Conservation (phyloP, 2,797 vertebrate species). For the Sebastes aleutianus region DNA sequence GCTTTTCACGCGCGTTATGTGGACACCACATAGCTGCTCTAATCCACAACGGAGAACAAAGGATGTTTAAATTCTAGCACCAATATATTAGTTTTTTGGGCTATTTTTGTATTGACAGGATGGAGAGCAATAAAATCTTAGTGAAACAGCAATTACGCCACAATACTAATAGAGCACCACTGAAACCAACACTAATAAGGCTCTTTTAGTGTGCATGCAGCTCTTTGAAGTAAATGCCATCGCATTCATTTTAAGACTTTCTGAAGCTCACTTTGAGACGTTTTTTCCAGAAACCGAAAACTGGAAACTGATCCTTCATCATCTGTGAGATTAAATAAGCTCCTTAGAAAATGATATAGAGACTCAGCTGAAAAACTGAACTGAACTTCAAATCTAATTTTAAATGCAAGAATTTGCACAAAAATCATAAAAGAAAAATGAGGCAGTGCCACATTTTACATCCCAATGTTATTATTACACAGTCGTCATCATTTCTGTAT, state of each 20-base stretch:
- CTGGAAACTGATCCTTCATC: background rate
- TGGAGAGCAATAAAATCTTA: background rate
- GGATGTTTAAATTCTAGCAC: slow-evolving; percentile 10
- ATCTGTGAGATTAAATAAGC: background rate
- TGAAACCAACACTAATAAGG: background rate
- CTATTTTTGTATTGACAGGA: slow-evolving; percentile 8
- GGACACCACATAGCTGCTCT: slow-evolving; percentile 38
- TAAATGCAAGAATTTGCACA: background rate
- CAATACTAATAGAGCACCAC: background rate
- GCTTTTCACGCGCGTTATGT: slow-evolving; percentile 22
- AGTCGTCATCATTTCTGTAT: background rate
- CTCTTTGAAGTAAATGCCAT: background rate
- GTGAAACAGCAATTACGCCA: background rate
- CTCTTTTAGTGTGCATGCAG: background rate
- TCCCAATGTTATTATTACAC: background rate
- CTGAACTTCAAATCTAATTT: background rate
- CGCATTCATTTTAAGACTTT: background rate
- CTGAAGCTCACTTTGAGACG: background rate
- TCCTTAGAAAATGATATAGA: background rate
- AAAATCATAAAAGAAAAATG: background rate
- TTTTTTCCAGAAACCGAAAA: background rate
- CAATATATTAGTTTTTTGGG: slow-evolving; percentile 8
- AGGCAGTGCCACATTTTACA: background rate
- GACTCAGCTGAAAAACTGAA: background rate
- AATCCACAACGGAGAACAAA: slow-evolving; percentile 25